phyloP scores from a whole-genome alignment of 2,797 vertebrate species.

The Acipenser oxyrinchus region DNA sequence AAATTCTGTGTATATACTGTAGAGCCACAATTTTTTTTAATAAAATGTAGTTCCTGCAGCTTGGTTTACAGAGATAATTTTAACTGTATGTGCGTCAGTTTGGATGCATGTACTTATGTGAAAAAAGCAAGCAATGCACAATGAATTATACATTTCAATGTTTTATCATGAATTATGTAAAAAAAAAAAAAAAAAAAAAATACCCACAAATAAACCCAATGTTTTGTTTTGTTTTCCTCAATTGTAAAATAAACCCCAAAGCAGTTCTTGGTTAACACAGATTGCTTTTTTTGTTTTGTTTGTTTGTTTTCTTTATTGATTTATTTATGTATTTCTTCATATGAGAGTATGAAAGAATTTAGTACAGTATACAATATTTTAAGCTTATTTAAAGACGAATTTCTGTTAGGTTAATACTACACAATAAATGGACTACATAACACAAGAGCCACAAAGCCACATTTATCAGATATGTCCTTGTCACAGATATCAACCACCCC shows the following conservation, averaged over 20 bases:
- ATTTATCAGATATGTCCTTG: too few relatives aligned
- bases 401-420: too few relatives aligned
- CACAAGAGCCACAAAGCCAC: too few relatives aligned
- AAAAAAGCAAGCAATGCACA: constrained; percentile 78
- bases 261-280: constrained; percentile 88
- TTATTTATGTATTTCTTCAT: too few relatives aligned
- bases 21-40: constrained; percentile 78
- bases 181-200: constrained; percentile 28
- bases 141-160: constrained; percentile 84
- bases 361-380: too few relatives aligned
- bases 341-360: too few relatives aligned
- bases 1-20: constrained; percentile 93
- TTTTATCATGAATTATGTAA: constrained; percentile 88
- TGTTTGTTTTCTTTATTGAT: constrained; percentile 31
- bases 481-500: too few relatives aligned
- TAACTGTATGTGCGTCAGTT: constrained; percentile 78
- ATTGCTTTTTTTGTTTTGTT: constrained; percentile 66
- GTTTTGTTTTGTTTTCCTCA: constrained; percentile 74
- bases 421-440: too few relatives aligned
- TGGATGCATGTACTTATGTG: constrained; percentile 81
- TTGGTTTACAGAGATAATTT: constrained; percentile 86
- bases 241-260: constrained; percentile 99
- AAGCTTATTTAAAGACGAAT: too few relatives aligned
- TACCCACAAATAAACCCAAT: constrained; percentile 87
- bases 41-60: constrained; percentile 86